These are phyloP conservation scores for Pterocles burchelli DNA, from an alignment of 2,113 vertebrate species.

Conservation along the genomic window DNA sequence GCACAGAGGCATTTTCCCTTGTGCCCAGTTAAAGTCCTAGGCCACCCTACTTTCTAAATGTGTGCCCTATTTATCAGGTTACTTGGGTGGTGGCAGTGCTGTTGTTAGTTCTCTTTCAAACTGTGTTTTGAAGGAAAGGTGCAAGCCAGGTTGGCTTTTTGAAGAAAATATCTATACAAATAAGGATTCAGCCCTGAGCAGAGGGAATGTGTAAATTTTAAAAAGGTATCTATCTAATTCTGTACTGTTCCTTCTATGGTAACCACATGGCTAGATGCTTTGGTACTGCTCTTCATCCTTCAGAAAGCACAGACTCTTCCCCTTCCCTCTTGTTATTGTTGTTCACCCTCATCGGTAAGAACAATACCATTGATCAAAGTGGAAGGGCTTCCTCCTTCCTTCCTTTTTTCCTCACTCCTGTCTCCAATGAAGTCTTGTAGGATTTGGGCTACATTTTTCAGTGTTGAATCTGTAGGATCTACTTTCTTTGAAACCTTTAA, in stretches of 20 bases:
- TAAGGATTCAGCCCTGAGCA: not conserved
- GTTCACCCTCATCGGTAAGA: not conserved
- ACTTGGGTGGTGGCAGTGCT: not conserved
- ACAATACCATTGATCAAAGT: not conserved
- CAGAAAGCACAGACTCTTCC: not conserved
- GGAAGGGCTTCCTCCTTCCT: not conserved
- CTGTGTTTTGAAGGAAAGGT: not conserved
- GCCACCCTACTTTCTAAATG: not conserved
- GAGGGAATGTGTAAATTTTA: not conserved
- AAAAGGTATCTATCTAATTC: not conserved
- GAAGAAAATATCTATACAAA: not conserved
- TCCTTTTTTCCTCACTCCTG: not conserved
- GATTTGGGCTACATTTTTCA: not conserved
- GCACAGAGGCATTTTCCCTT: not conserved
- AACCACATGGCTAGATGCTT: not conserved
- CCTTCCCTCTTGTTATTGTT: fast-evolving
- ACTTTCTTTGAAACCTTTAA: not conserved
- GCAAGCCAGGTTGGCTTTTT: not conserved
- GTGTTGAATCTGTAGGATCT: not conserved
- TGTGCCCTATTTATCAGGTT: not conserved
- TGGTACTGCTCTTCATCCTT: not conserved
- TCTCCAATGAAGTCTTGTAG: not conserved
- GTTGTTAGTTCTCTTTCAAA: not conserved
- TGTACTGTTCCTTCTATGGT: not conserved
- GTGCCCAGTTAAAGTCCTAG: not conserved